phyloP scores from a whole-genome alignment of 2,888 invertebrate species.

The Callimorpha dominula region DNA sequence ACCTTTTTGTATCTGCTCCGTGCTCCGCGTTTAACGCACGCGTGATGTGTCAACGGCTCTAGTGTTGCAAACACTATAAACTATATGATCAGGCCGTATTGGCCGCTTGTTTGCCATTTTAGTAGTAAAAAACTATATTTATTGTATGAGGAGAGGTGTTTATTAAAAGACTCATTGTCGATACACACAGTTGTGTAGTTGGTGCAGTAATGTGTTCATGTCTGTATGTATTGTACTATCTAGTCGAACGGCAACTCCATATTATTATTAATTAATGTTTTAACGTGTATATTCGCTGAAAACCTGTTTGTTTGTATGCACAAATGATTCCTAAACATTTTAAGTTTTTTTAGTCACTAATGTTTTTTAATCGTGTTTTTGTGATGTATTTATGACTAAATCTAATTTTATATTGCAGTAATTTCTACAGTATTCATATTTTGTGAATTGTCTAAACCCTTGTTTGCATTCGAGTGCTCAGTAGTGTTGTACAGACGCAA shows the following conservation, averaged over 20 bases:
- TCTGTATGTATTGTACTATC: slow-evolving; percentile 56
- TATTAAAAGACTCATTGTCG: slow-evolving; percentile 3
- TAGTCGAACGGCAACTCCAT: slow-evolving; percentile 69
- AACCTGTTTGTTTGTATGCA: slow-evolving; percentile 48
- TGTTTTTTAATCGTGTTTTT: slow-evolving; percentile 46
- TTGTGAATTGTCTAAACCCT: slow-evolving; percentile 33
- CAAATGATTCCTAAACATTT: slow-evolving; percentile 40
- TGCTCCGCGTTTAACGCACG: too few species aligned
- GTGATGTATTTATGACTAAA: slow-evolving; percentile 49
- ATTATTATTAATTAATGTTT: slow-evolving; percentile 47
- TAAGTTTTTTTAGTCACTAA: slow-evolving; percentile 46
- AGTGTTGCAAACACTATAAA: too few species aligned
- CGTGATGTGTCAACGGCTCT: too few species aligned
- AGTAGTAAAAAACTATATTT: not conserved
- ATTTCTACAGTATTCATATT: slow-evolving; percentile 46
- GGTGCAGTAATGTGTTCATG: slow-evolving; percentile 49
- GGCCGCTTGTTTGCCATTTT: not conserved
- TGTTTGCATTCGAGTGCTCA: slow-evolving; percentile 16
- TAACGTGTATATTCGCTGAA: slow-evolving; percentile 43
- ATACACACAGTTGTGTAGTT: slow-evolving; percentile 9
- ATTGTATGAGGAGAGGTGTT: not conserved
- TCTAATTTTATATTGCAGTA: slow-evolving; percentile 39
- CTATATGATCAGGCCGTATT: too few species aligned
- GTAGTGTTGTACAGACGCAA: slow-evolving; percentile 28
- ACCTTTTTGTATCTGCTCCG: too few species aligned